Conservation (phyloP, 2,888 invertebrate genomes). For the Melinaea menophilus region DNA sequence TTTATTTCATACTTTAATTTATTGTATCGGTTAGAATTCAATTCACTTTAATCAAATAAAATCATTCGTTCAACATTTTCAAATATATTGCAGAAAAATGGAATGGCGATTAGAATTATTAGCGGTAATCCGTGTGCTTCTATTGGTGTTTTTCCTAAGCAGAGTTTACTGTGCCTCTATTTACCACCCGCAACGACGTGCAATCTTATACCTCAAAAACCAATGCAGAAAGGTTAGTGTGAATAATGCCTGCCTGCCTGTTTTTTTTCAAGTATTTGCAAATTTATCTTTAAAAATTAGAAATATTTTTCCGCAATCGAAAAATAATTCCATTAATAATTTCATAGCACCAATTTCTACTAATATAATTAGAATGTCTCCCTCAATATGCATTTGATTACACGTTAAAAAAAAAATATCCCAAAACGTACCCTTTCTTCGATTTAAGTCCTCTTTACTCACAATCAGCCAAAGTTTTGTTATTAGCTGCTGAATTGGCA, state of each 20-base stretch:
- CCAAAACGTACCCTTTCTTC: slow-evolving; percentile 87
- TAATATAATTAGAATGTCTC: not conserved
- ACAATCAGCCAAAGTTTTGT: slow-evolving; percentile 88
- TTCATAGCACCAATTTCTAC: not conserved
- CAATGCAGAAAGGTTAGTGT: slow-evolving; percentile 85
- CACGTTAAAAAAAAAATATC: slow-evolving; percentile 86
- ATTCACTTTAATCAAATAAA: not conserved
- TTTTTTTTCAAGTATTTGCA: slow-evolving; percentile 2
- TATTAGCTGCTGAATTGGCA: slow-evolving; percentile 87
- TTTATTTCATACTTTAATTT: no score
- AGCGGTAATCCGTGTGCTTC: slow-evolving; percentile 89
- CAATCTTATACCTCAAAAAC: slow-evolving; percentile 93
- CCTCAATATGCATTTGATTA: not conserved
- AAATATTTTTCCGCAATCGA: no score
- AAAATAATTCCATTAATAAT: no score
- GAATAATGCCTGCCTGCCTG: not conserved
- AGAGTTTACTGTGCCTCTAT: slow-evolving; percentile 92
- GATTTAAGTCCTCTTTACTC: slow-evolving; percentile 91
- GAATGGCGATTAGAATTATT: slow-evolving; percentile 94
- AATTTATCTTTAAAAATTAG: not conserved
- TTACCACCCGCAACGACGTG: slow-evolving; percentile 93
- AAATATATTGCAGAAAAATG: slow-evolving; percentile 79
- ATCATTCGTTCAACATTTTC: not conserved
- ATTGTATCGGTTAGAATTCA: no score
- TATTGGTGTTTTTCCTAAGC: slow-evolving; percentile 90